These are phyloP conservation scores for Sinocyclocheilus maitianheensis DNA, from an alignment of 2,113 vertebrate species.

Conservation along the genomic window DNA sequence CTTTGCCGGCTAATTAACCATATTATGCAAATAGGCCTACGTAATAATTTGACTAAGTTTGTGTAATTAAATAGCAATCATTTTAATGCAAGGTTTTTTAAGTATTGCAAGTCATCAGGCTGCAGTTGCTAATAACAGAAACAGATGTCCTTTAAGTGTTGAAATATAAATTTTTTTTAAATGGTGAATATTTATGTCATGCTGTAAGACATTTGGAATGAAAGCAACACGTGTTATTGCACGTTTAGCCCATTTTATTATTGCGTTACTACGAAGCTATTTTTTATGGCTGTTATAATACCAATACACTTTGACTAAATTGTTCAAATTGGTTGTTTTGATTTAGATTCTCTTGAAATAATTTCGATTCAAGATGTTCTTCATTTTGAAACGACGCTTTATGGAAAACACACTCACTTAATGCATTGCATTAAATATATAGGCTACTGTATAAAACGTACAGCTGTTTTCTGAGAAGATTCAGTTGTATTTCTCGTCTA, in stretches of 20 bases:
- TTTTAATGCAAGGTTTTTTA: no score
- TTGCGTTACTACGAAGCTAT: background rate
- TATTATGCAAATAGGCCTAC: constrained; percentile 38
- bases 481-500: background rate
- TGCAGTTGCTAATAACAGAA: background rate
- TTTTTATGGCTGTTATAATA: background rate
- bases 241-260: no score
- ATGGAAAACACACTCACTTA: background rate
- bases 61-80: background rate
- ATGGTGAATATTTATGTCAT: no score
- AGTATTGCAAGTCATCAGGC: background rate
- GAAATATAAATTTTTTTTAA: background rate
- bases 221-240: background rate
- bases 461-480: background rate
- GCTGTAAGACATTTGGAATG: no score
- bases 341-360: background rate
- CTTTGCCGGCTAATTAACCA: background rate
- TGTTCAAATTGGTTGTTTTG: constrained; percentile 26
- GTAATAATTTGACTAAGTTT: constrained; percentile 55
- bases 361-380: background rate
- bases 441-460: background rate
- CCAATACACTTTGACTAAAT: background rate
- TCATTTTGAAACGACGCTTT: background rate
- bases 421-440: background rate
- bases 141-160: background rate